Conservation (phyloP, 2,113 vertebrate species). For the Microcebus lehilahytsara region DNA sequence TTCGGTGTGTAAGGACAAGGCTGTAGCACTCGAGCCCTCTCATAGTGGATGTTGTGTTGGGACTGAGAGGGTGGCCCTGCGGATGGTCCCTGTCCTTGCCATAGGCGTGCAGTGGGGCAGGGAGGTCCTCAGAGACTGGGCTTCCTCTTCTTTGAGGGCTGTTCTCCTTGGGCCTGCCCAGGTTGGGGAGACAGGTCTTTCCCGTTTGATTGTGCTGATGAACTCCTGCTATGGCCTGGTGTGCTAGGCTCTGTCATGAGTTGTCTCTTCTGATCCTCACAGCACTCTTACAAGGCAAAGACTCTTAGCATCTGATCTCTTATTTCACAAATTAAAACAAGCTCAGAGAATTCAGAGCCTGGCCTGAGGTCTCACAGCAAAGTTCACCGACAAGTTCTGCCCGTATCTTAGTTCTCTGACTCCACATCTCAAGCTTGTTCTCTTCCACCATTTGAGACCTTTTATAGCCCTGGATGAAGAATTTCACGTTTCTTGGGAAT, state of each 20-base stretch:
- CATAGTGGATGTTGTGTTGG: background rate
- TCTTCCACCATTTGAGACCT: background rate
- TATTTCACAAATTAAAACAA: background rate
- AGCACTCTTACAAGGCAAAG: background rate
- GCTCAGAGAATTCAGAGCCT: background rate
- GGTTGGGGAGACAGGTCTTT: background rate
- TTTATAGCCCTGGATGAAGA: background rate
- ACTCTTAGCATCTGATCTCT: background rate
- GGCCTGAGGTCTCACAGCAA: background rate
- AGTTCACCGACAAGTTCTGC: background rate
- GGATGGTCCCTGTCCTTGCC: background rate
- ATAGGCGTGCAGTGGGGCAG: rapidly evolving
- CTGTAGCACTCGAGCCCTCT: background rate
- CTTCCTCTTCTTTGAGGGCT: background rate
- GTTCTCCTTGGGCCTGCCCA: background rate
- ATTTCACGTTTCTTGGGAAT: background rate
- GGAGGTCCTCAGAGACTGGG: background rate
- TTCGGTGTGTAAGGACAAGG: no score
- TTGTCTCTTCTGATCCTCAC: background rate
- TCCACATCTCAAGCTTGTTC: background rate
- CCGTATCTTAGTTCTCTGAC: background rate
- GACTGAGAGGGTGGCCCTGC: background rate
- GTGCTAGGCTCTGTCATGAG: background rate
- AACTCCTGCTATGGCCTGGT: background rate
- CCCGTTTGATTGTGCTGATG: background rate